Evolutionary conservation across 2,888 invertebrate genomes (phyloP).

Genomic region (Oconnorella tubifera): DNA sequence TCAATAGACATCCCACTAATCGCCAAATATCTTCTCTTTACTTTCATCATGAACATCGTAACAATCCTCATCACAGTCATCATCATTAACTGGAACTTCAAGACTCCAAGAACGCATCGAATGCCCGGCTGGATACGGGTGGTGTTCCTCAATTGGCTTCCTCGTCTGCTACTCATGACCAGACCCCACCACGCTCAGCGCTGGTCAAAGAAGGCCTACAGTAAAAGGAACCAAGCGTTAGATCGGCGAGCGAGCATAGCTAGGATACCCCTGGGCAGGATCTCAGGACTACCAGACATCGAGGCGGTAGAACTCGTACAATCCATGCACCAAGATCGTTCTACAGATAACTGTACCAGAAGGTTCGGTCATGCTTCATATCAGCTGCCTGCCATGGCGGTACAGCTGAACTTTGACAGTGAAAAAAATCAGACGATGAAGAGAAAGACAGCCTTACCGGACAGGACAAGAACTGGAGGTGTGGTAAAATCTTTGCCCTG

Average conservation of each 20-base stretch:
- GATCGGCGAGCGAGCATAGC: too few species aligned
- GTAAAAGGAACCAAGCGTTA: constrained; percentile 23
- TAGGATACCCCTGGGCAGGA: too few species aligned
- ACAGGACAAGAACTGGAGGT: too few species aligned
- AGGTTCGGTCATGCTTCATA: too few species aligned
- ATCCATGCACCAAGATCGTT: too few species aligned
- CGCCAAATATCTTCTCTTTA: constrained; percentile 86
- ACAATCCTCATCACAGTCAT: constrained; percentile 98
- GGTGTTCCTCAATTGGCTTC: constrained; percentile 90
- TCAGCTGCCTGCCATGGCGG: too few species aligned
- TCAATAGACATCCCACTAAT: constrained; percentile 96
- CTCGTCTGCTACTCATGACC: constrained; percentile 88
- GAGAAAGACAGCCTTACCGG: too few species aligned
- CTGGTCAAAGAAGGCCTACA: constrained; percentile 54
- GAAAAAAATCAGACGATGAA: too few species aligned
- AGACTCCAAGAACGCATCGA: constrained; percentile 88
- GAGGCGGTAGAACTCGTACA: too few species aligned
- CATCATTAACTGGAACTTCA: constrained; percentile 99
- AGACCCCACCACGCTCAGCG: constrained; percentile 63
- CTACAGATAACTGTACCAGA: too few species aligned
- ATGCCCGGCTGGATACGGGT: constrained; percentile 97
- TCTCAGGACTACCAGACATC: background rate
- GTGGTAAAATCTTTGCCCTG: too few species aligned
- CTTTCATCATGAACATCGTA: constrained; percentile 99
- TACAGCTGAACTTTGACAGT: too few species aligned